These are phyloP conservation scores for Tamias sibiricus DNA, from an alignment of 2,113 vertebrate genomes.

Conservation along the genomic window DNA sequence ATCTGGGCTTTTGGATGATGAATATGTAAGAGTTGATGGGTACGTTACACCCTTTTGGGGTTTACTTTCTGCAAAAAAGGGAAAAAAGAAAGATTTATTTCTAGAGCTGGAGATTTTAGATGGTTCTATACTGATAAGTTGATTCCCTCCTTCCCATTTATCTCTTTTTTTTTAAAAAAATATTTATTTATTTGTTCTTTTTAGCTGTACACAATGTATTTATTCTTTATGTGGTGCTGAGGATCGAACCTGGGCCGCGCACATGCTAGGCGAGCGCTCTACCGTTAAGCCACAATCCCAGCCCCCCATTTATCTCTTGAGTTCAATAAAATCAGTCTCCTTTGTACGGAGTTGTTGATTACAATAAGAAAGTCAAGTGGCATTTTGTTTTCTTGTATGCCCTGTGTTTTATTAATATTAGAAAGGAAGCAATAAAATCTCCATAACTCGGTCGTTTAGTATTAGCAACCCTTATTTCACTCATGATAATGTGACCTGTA, in stretches of 20 bases:
- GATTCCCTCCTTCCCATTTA: neutral
- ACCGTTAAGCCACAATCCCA: no score
- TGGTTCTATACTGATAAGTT: neutral
- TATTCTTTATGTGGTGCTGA: no score
- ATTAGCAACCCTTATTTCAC: neutral
- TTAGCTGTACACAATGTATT: no score
- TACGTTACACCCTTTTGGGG: conserved; percentile 95
- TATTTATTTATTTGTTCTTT: no score
- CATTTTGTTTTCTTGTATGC: conserved; percentile 25
- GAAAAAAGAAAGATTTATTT: conserved; percentile 65
- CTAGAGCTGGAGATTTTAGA: conserved; percentile 22
- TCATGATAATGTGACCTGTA: neutral
- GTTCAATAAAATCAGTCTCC: neutral
- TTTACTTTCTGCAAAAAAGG: conserved; percentile 91
- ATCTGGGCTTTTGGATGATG: conserved; percentile 88
- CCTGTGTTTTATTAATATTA: conserved; percentile 54
- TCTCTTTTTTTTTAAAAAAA: no score
- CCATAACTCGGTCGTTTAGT: neutral
- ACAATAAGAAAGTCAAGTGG: conserved; percentile 43
- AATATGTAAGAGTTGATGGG: conserved; percentile 93
- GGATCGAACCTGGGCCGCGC: no score
- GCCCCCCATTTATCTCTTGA: conserved; percentile 30
- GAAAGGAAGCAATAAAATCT: conserved; percentile 35
- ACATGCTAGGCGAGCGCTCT: no score
- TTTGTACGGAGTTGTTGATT: conserved; percentile 35